These are phyloP conservation scores for Zosterops borbonicus DNA, from an alignment of 2,113 vertebrate species.

Conservation along the genomic window DNA sequence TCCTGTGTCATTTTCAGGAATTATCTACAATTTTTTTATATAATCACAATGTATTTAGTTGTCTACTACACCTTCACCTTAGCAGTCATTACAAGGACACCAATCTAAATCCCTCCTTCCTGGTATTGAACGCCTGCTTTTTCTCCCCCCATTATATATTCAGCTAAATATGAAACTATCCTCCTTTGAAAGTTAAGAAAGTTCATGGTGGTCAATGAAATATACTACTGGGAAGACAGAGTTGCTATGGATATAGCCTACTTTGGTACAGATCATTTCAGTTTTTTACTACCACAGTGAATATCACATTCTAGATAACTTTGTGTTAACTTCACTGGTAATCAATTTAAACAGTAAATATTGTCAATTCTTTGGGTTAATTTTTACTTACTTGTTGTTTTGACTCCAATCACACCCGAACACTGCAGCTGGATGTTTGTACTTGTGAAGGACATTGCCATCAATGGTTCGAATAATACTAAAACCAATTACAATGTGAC, in stretches of 20 bases:
- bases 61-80: neutral
- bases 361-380: neutral
- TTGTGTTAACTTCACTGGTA: neutral
- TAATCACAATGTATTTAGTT: neutral
- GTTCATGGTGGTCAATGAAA: neutral
- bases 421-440: slow-evolving; percentile 94
- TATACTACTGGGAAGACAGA: neutral
- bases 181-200: neutral
- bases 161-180: neutral
- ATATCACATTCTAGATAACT: neutral
- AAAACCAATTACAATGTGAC: slow-evolving; percentile 44
- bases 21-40: neutral
- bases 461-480: slow-evolving; percentile 94
- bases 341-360: neutral
- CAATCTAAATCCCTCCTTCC: neutral
- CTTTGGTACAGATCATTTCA: neutral
- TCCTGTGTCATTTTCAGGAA: neutral
- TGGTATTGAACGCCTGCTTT: neutral
- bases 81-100: neutral
- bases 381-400: slow-evolving; percentile 91
- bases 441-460: slow-evolving; percentile 92
- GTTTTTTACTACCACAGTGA: neutral
- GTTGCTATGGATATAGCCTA: neutral
- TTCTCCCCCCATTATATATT: neutral
- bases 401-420: slow-evolving; percentile 99